Evolutionary conservation across 2,888 invertebrate species (phyloP).

Genomic region (Schrankia costaestrigalis): DNA sequence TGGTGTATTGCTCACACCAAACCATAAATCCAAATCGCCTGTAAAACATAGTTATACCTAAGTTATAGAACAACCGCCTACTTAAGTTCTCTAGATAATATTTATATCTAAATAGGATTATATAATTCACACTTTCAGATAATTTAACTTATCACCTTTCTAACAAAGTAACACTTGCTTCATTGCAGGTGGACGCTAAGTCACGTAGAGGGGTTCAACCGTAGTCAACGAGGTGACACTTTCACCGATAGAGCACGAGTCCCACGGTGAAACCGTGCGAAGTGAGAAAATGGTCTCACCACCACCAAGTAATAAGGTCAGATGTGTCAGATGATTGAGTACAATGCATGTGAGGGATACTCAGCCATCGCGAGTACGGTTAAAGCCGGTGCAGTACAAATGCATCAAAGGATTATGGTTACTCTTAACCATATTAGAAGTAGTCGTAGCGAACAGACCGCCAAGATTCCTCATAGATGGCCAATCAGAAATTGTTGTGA

Average conservation of each 20-base stretch:
- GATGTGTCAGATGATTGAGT: conserved; percentile 62
- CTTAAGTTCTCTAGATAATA: too few species aligned
- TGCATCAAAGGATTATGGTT: conserved; percentile 38
- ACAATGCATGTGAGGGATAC: conserved; percentile 50
- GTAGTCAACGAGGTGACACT: conserved; percentile 60
- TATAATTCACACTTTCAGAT: conserved; percentile 2
- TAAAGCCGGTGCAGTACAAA: conserved; percentile 55
- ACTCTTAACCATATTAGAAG: conserved; percentile 42
- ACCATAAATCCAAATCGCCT: too few species aligned
- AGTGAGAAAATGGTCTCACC: conserved; percentile 68
- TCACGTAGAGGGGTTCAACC: conserved; percentile 56
- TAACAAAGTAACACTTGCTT: conserved; percentile 45
- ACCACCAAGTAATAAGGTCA: conserved; percentile 43
- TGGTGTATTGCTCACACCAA: too few species aligned
- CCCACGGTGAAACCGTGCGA: conserved; percentile 71
- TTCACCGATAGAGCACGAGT: conserved; percentile 58
- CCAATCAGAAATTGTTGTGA: conserved; percentile 94
- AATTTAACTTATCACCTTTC: conserved; percentile 40
- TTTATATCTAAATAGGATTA: conserved; percentile 1
- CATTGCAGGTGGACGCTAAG: conserved; percentile 57
- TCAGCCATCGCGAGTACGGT: conserved; percentile 61
- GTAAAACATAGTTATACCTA: too few species aligned
- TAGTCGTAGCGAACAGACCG: conserved; percentile 84
- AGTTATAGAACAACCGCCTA: too few species aligned
- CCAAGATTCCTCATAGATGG: conserved; percentile 94